Conservation (phyloP, 1,140 invertebrate species). For the Rhopalosiphum maidis region DNA sequence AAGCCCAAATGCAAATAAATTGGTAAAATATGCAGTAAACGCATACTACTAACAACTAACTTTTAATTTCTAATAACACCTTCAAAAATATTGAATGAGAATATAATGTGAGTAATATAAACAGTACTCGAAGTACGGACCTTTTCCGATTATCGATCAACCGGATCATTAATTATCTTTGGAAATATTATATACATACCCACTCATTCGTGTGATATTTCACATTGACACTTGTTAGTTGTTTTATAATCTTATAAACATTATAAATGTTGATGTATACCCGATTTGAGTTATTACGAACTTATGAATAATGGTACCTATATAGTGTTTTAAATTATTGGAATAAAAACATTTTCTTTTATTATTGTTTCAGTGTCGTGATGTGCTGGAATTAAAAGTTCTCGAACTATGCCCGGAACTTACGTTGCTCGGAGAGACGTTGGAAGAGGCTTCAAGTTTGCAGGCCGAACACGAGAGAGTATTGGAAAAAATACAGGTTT, state of each 20-base stretch:
- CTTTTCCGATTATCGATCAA: background rate
- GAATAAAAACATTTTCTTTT: background rate
- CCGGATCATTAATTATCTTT: background rate
- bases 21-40: background rate
- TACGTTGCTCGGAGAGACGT: constrained; percentile 78
- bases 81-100: background rate
- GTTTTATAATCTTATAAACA: too few species aligned
- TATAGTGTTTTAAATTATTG: background rate
- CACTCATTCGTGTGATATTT: background rate
- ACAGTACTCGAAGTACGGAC: background rate
- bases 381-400: constrained; percentile 84
- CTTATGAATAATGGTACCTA: background rate
- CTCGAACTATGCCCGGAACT: constrained; percentile 85
- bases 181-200: background rate
- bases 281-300: background rate
- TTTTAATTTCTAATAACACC: background rate
- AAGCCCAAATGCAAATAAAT: background rate
- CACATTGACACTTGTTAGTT: background rate
- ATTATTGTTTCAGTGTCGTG: constrained; percentile 74
- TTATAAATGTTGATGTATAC: background rate
- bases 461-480: constrained; percentile 84
- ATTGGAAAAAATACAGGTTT: constrained; percentile 81
- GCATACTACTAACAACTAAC: background rate
- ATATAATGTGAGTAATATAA: background rate
- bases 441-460: constrained; percentile 78